Evolutionary conservation across 2,797 vertebrate species (phyloP), one percentile per base, ranked within the genome.

Genomic region (Sebastes steindachneri): DNA sequence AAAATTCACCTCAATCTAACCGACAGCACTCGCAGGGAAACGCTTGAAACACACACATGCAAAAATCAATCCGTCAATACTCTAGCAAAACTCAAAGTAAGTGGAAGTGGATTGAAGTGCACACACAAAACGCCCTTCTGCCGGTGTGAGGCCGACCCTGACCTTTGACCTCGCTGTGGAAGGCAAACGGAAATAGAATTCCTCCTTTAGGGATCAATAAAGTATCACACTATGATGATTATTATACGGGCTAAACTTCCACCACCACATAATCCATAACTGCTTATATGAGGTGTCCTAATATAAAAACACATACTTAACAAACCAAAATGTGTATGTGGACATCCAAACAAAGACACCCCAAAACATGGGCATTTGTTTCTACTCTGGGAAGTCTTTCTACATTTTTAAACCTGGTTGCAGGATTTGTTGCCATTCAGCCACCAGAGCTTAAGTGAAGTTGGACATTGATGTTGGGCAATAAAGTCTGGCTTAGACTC

Each of bases 31-130:
- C 11, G 1, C 41, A 66, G 6, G 26, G 67, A 78, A 51, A 68
- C 4, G 31, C 41, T 37, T 2, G 11, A 73, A 48, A 28, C 35
- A 68, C 63, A 77, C 21, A 76, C 28, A 28, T 7, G 53, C 54
- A 74, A 28, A 31, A 70, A 86, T 73, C 55, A 26, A 9, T 78
- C 41, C 4, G 77, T 82, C 77, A 55, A 83, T 80, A 76, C 51
- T 23, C 54, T 4, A 10, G 7, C 7, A 33, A 78, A 83, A 69
- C 54, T 19, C 35, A 62, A 45, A 60, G 33, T 58, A 71, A 64
- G 29, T 65, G 23, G 1, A 79, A 77, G 65, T 37, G 51, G 60
- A 69, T 31, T 72, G 19, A 7, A 68, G 4, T 23, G 14, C 33
- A 12, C 14, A 35, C 26, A 4, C 1, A 19, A 48, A 48, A 48